These are phyloP conservation scores for Heliconius hermathena DNA, from an alignment of 1,140 invertebrate species.

Conservation along the genomic window DNA sequence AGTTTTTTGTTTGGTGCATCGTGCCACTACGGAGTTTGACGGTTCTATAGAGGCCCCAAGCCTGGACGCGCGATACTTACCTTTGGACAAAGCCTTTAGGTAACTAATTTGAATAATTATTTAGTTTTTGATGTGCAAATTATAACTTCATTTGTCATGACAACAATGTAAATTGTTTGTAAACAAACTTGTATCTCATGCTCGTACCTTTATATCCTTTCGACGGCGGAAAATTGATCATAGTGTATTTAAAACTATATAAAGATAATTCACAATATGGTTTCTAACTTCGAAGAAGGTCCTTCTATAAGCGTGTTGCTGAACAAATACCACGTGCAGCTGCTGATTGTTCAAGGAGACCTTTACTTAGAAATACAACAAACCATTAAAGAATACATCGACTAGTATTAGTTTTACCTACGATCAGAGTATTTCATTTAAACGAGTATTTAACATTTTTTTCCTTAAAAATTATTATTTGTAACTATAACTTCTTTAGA, in stretches of 20 bases:
- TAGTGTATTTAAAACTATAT: background rate
- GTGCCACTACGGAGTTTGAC: slow-evolving; percentile 73
- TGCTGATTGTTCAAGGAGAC: slow-evolving; percentile 33
- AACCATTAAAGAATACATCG: slow-evolving; percentile 27
- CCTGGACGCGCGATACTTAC: slow-evolving; percentile 71
- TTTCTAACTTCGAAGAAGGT: slow-evolving; percentile 26
- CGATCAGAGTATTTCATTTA: background rate
- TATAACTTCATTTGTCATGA: background rate
- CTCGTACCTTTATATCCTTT: background rate
- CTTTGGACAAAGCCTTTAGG: slow-evolving; percentile 73
- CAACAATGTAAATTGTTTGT: slow-evolving; percentile 40
- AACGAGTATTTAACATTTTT: background rate
- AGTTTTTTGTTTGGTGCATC: slow-evolving; percentile 81
- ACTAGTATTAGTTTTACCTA: slow-evolving; percentile 13
- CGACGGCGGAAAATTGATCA: background rate
- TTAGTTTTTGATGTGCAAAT: slow-evolving; percentile 22
- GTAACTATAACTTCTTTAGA: background rate
- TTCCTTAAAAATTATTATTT: background rate
- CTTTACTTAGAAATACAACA: slow-evolving; percentile 40
- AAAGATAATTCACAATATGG: slow-evolving; percentile 19
- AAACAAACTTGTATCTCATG: slow-evolving; percentile 31
- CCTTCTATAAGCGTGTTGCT: slow-evolving; percentile 21
- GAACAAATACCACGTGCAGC: slow-evolving; percentile 47
- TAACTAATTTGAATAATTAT: slow-evolving; percentile 50
- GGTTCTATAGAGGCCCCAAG: slow-evolving; percentile 67